A percentile compares a stretch with the other conserved stretches of the same genome.
These are phyloP conservation scores for Cydia amplana DNA, from an alignment of 1,140 invertebrate species.

Conservation along the genomic window DNA sequence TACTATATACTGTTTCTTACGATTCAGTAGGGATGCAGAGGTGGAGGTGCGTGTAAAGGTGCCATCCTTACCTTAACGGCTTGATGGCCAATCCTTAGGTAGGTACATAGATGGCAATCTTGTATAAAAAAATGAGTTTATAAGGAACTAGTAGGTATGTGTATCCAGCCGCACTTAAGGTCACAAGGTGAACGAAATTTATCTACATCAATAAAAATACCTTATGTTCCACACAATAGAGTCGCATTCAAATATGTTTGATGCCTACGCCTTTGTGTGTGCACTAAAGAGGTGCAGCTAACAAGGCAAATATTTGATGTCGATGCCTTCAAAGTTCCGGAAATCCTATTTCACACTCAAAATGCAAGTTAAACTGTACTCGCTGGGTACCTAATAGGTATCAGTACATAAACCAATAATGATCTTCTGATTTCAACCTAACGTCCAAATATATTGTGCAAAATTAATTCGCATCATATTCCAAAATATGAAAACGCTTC, in stretches of 20 bases:
- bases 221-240: not conserved
- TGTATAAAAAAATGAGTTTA: no score
- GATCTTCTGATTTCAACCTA: not conserved
- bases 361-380: conserved; percentile 12
- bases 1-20: no score
- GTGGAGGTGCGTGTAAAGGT: no score
- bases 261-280: not conserved
- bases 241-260: not conserved
- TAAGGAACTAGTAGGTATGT: not conserved
- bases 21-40: no score
- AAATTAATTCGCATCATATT: conserved; percentile 3
- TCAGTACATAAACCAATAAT: not conserved
- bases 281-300: conserved; percentile 17
- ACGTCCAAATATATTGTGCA: not conserved
- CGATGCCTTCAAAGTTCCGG: conserved; percentile 25
- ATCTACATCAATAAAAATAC: not conserved
- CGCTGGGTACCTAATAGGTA: not conserved
- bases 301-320: conserved; percentile 27
- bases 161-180: not conserved
- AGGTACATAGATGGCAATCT: no score
- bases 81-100: no score
- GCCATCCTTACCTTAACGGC: no score
- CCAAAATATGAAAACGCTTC: conserved; percentile 11
- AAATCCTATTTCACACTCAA: conserved; percentile 19
- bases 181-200: not conserved